phyloP scores from a whole-genome alignment of 2,888 invertebrate species.

The Desoria tigrina region DNA sequence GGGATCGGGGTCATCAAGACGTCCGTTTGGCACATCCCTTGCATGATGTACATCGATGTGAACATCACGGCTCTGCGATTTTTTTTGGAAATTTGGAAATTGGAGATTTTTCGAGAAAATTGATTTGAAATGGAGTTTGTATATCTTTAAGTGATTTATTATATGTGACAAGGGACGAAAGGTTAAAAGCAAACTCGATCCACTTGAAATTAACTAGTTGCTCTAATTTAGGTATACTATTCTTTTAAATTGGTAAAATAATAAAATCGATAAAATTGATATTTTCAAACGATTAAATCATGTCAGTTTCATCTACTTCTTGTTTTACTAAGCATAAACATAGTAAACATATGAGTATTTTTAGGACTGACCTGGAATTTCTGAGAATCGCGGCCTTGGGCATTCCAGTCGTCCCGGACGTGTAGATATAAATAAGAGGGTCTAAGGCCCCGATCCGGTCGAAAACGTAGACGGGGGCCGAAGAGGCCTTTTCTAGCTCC shows the following conservation, averaged over 20 bases:
- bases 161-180: background rate
- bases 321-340: too few relatives aligned
- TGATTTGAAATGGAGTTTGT: too few relatives aligned
- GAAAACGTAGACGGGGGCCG: background rate
- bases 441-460: constrained; percentile 57
- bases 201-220: too few relatives aligned
- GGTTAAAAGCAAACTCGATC: too few relatives aligned
- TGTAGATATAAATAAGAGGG: constrained; percentile 90
- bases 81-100: too few relatives aligned
- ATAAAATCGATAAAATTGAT: too few relatives aligned
- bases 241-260: too few relatives aligned
- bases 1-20: constrained; percentile 63
- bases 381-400: constrained; percentile 49
- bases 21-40: constrained; percentile 69
- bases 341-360: too few relatives aligned
- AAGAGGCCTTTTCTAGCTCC: background rate
- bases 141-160: background rate
- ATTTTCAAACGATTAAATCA: too few relatives aligned
- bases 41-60: constrained; percentile 57
- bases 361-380: constrained; percentile 28
- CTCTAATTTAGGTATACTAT: too few relatives aligned
- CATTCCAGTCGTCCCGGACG: constrained; percentile 94
- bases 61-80: constrained; percentile 29
- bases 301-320: too few relatives aligned
- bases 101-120: too few relatives aligned